Conservation (phyloP, 1,140 invertebrate species). For the Brachionus calyciflorus region DNA sequence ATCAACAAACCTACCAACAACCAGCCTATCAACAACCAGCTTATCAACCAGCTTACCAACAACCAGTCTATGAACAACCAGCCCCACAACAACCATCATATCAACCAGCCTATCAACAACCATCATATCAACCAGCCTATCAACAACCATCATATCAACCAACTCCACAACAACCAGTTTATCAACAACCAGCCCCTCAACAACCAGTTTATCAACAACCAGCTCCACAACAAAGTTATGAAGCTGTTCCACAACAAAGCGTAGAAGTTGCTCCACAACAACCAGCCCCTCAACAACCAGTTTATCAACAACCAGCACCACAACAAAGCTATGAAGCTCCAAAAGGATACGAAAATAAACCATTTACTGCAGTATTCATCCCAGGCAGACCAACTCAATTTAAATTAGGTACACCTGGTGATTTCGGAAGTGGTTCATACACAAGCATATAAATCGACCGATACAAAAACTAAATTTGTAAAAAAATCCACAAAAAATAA, state of each 20-base stretch:
- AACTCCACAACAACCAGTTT: background rate
- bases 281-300: background rate
- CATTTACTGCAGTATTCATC: slow-evolving; percentile 45
- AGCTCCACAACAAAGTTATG: background rate
- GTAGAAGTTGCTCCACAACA: background rate
- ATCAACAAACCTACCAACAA: background rate
- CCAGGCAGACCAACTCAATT: slow-evolving; percentile 41
- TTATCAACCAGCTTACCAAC: background rate
- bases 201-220: slow-evolving; percentile 19
- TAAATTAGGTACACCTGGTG: slow-evolving; percentile 37
- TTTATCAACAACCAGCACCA: background rate
- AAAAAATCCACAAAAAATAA: no score
- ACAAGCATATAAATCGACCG: slow-evolving; percentile 40
- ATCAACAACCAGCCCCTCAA: background rate
- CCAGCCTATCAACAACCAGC: background rate
- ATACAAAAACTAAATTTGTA: no score
- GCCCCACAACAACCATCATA: background rate
- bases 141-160: background rate
- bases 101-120: slow-evolving; percentile 5
- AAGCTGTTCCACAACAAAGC: background rate
- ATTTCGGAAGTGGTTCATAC: slow-evolving; percentile 9
- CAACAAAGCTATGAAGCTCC: background rate
- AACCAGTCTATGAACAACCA: background rate
- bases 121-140: background rate
- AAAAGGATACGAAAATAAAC: background rate